A percentile compares a stretch with the other conserved stretches of the same genome.
phyloP scores from a whole-genome alignment of 2,888 invertebrate species.

The Cremastobaeus sp. region DNA sequence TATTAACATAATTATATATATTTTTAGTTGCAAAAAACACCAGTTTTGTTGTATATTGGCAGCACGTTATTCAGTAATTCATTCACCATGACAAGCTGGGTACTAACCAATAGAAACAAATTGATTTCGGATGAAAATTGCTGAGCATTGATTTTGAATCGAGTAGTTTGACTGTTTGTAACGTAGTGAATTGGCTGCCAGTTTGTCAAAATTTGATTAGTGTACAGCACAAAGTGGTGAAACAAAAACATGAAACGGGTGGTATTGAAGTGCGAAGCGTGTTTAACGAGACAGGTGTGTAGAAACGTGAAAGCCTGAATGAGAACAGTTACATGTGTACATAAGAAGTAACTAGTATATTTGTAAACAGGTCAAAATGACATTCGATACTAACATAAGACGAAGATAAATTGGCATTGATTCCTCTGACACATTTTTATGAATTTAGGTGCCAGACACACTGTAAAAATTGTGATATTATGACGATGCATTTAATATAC shows the following conservation, averaged over 20 bases:
- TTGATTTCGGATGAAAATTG: slow-evolving; percentile 15
- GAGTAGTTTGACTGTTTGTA: background rate
- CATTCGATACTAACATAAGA: slow-evolving; percentile 66
- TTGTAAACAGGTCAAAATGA: slow-evolving; percentile 51
- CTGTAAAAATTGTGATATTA: slow-evolving; percentile 76
- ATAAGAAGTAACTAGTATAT: slow-evolving; percentile 25
- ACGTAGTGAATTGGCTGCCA: slow-evolving; percentile 17
- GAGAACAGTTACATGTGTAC: slow-evolving; percentile 19
- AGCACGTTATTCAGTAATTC: slow-evolving; percentile 18
- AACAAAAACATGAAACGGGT: slow-evolving; percentile 34
- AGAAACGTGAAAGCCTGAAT: slow-evolving; percentile 37
- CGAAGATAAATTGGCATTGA: slow-evolving; percentile 72
- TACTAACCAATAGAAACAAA: slow-evolving; percentile 19
- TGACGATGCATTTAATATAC: slow-evolving; percentile 76
- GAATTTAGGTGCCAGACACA: slow-evolving; percentile 78
- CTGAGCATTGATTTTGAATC: slow-evolving; percentile 6
- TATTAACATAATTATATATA: no score
- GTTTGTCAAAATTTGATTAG: slow-evolving; percentile 23
- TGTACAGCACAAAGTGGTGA: slow-evolving; percentile 15
- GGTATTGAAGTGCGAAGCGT: slow-evolving; percentile 41
- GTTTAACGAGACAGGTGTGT: slow-evolving; percentile 28
- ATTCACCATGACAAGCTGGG: slow-evolving; percentile 17
- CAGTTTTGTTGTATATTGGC: slow-evolving; percentile 29
- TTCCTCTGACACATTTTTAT: slow-evolving; percentile 78
- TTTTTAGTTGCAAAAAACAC: no score